Base-by-base conservation (phyloP, 2,888 invertebrate species). In the Acheta domesticus region DNA sequence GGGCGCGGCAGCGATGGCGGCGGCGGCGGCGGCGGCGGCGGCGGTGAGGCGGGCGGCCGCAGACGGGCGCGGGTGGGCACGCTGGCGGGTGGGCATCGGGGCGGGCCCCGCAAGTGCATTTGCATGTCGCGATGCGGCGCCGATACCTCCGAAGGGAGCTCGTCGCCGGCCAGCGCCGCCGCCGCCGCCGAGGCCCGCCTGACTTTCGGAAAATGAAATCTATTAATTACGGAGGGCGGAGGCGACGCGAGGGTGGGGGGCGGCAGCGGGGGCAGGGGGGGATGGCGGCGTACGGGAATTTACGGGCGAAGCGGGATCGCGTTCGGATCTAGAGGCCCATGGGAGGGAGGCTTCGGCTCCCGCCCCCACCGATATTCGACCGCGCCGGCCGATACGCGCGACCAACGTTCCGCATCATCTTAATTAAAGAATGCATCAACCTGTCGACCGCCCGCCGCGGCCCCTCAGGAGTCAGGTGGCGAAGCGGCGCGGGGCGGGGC, bases 81-180 rank as follows among this genome's bases (percentile, higher is more conserved):
- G 62, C 16, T 3, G 62, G 62, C 62, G 62, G 62, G 16, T 3
- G 62, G 62, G 62, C 23, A 23, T 23, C 23, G 62, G 12, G 62
- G 62, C 62, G 16, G n/a, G 16, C 62, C 62, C 16, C 16, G 16
- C 62, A n/a, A 62, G 62, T 62, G 62, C 62, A 62, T 62, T 62
- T 62, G 62, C 62, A 62, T 62, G 62, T 62, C 62, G 62, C n/a
- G 62, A 62, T 62, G 62, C 62, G 62, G 62, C 62, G 62, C n/a
- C 62, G 62, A 62, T 62, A 62, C 62, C 16, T 16, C 62, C 62
- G 62, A 62, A 62, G 62, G 62, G 62, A 62, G 62, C 14, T 1
- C 62, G 62, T 4, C 14, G 62, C 62, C 14, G n/a, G 16, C 8
- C 62, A 14, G 62, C 16, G 62, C 36, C 36, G 36, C 36, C 36